phyloP scores from a whole-genome alignment of 2,888 invertebrate species.

The Machimus rusticus region DNA sequence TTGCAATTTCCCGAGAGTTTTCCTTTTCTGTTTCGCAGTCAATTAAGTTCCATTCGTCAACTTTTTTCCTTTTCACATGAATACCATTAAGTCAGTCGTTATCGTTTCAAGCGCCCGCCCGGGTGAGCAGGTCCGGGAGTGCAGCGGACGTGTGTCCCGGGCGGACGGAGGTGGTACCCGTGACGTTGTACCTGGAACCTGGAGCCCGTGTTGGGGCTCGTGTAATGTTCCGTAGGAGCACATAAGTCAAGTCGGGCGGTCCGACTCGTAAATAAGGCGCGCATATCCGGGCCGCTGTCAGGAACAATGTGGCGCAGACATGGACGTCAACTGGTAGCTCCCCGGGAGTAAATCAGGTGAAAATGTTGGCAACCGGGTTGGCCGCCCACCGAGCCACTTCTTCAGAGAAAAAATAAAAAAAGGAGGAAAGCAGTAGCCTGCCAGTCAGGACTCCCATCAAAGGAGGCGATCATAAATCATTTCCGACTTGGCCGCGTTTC shows the following conservation, averaged over 20 bases:
- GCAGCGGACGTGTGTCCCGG: not conserved
- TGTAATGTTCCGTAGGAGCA: not conserved
- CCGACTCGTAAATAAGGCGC: constrained; percentile 33
- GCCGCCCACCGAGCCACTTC: not conserved
- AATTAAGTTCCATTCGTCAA: constrained; percentile 25
- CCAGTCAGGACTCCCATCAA: constrained; percentile 17
- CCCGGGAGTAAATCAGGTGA: not conserved
- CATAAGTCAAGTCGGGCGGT: not conserved
- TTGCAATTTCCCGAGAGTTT: constrained; percentile 14
- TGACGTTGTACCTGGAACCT: not conserved
- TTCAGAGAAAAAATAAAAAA: not conserved
- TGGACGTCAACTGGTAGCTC: constrained; percentile 27
- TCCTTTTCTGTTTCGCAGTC: constrained; percentile 14
- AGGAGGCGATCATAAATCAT: constrained; percentile 22
- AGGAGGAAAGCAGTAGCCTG: not conserved
- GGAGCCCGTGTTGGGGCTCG: not conserved
- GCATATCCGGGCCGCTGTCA: constrained; percentile 35
- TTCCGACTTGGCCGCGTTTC: constrained; percentile 10
- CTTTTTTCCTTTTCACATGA: constrained; percentile 8
- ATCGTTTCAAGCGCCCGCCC: not conserved
- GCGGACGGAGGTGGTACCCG: not conserved
- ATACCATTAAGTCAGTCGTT: constrained; percentile 11
- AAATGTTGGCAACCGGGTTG: not conserved
- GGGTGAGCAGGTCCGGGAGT: not conserved
- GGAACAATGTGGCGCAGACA: constrained; percentile 28